Evolutionary conservation across 2,888 invertebrate genomes (phyloP), one percentile per base, ranked within the genome.

Genomic region (Crepidodera aurea): DNA sequence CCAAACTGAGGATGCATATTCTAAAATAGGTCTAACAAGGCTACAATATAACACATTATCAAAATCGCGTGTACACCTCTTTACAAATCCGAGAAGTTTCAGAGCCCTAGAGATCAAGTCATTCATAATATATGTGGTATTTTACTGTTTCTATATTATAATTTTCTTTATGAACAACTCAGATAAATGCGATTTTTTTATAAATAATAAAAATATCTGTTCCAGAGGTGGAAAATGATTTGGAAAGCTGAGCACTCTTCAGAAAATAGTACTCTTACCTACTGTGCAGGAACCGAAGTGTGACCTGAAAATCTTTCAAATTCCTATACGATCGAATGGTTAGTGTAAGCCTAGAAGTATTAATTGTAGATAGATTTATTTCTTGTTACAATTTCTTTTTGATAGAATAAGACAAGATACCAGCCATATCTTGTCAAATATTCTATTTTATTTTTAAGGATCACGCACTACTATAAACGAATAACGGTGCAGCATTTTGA

Each of bases 231-330:
- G 75, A 78, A 77, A 68, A 82, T 81, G 75, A 83, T 83, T 62
- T 82, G 83, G 78, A 81, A 80, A 62, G 81, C 84, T 1, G 83
- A 84, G 70, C 78, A 80, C 57, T 78, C 80, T 7, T 77, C 80
- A 6, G 82, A 82, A 46, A 79, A 79, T 69, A 80, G 78, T 71
- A 75, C 81, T 34, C 69, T 82, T 66, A 82, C 81, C 2, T 84
- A 83, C 72, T 83, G 82, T 58, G 82, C 81, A 3, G 83, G 83
- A 39, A 82, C 83, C 44, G 83, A 84, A 70, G 84, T 84, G 77
- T 84, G 84, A 84, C 84, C 81, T 75, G 78, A 74, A 66, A 72
- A 72, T 40, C 62, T 76, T 12, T 73, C 77, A 57, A 74, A 75
- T 65, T 76, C 78, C 32, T 80, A 80, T 68, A 80, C 81, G 22